Conservation (phyloP, 2,113 vertebrate genomes). For the Chitala chitala region DNA sequence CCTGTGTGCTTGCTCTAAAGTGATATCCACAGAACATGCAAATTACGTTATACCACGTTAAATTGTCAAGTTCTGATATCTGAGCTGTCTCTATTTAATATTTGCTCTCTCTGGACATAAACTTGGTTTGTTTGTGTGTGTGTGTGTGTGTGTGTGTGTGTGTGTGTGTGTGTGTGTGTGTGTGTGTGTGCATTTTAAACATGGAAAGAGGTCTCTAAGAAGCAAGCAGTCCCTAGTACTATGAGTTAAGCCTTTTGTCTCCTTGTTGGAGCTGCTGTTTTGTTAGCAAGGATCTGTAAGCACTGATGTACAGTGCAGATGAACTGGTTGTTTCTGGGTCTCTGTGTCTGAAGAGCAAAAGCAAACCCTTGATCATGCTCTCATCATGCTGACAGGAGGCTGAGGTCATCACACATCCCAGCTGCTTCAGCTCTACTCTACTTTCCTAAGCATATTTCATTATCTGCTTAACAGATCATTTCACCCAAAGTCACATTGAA, state of each 20-base stretch:
- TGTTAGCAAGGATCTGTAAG: background rate
- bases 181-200: background rate
- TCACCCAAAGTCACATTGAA: no score
- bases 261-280: background rate
- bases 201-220: background rate
- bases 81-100: background rate
- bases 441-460: no score
- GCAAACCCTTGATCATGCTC: no score
- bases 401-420: no score
- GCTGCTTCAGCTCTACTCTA: no score
- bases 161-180: no score
- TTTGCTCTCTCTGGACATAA: no score
- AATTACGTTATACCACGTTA: background rate
- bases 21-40: background rate
- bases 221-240: background rate
- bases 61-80: no score
- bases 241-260: background rate
- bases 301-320: background rate
- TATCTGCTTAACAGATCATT: no score
- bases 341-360: background rate
- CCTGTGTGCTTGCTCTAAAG: background rate
- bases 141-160: no score
- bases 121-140: no score
- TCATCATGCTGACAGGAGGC: no score
- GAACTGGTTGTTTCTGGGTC: background rate